Percentiles rank a stretch among this genome's conserved stretches.
Conservation (phyloP, 2,888 invertebrate genomes). For the Nomada goodeniana region DNA sequence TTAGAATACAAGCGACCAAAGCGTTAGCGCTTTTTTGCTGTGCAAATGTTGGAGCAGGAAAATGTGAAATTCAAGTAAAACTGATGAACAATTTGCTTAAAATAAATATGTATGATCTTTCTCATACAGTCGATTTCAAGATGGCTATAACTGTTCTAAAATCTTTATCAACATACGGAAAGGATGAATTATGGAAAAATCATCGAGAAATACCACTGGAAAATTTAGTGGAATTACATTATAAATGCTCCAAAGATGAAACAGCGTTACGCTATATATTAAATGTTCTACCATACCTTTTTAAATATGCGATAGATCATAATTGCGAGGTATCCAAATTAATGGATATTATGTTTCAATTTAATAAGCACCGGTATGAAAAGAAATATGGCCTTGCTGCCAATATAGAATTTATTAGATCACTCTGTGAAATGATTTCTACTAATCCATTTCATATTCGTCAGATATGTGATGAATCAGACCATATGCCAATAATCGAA, state of each 20-base stretch:
- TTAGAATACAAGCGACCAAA: constrained; percentile 72
- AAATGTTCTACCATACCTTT: constrained; percentile 76
- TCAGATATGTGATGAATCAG: background rate
- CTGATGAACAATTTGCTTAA: constrained; percentile 75
- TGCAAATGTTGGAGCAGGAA: constrained; percentile 60
- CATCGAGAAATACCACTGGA: constrained; percentile 71
- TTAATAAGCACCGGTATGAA: constrained; percentile 14
- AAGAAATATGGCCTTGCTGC: constrained; percentile 81
- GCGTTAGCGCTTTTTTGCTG: constrained; percentile 76
- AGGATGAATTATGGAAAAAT: constrained; percentile 46
- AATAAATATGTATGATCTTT: constrained; percentile 71
- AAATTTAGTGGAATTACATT: constrained; percentile 78
- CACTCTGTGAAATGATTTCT: constrained; percentile 82
- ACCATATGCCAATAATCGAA: constrained; percentile 40
- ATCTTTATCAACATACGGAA: constrained; percentile 70
- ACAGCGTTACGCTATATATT: constrained; percentile 79
- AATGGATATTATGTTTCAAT: constrained; percentile 29
- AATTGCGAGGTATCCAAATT: constrained; percentile 24
- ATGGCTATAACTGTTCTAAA: constrained; percentile 80
- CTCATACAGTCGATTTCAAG: constrained; percentile 70
- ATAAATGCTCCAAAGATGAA: constrained; percentile 77
- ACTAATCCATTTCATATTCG: constrained; percentile 73
- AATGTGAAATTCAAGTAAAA: constrained; percentile 65
- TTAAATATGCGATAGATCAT: constrained; percentile 55
- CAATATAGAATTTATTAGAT: constrained; percentile 82